Percentiles rank a stretch among this genome's conserved stretches.
Evolutionary conservation across 2,113 vertebrate species (phyloP).

Genomic region (Bothrops jararaca): DNA sequence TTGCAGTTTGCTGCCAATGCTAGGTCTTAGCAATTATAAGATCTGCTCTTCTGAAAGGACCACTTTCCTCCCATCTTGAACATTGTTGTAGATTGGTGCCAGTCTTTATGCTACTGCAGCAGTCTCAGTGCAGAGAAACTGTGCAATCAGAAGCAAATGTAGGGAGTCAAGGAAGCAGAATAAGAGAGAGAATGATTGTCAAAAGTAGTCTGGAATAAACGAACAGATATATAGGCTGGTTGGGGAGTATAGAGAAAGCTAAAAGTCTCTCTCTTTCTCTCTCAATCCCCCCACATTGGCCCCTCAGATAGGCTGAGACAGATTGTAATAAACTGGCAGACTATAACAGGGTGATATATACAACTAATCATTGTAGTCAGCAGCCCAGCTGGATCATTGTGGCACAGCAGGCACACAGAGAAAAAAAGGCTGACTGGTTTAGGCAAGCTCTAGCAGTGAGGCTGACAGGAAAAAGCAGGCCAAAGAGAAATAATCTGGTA

Average conservation of each 20-base stretch:
- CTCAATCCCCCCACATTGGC: too few species aligned
- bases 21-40: background rate
- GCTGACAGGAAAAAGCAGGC: background rate
- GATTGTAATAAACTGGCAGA: background rate
- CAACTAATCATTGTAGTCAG: background rate
- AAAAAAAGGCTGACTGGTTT: background rate
- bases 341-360: background rate
- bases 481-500: background rate
- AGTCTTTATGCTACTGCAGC: background rate
- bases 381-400: background rate
- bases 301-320: background rate
- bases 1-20: background rate
- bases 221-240: background rate
- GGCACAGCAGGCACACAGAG: background rate
- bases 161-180: background rate
- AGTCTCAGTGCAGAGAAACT: background rate
- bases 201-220: background rate
- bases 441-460: background rate
- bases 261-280: background rate
- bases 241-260: background rate
- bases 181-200: background rate
- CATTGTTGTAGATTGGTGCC: background rate
- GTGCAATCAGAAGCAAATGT: background rate
- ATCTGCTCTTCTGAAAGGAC: background rate
- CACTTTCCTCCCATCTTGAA: background rate